phyloP scores from a whole-genome alignment of 2,797 vertebrate species.

The Taeniopygia guttata region DNA sequence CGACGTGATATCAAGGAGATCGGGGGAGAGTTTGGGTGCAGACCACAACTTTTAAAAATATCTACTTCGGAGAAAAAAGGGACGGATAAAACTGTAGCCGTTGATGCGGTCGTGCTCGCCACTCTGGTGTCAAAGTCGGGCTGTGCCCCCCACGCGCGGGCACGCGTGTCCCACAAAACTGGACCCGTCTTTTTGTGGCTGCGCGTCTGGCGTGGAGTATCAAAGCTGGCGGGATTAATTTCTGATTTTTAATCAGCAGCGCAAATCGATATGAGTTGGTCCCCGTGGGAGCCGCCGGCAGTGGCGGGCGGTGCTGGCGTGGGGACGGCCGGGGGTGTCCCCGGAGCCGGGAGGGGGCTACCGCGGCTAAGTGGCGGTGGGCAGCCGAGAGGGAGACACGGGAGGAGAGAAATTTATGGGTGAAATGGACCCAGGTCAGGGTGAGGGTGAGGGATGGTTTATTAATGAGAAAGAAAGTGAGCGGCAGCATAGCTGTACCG shows the following conservation, averaged over 20 bases:
- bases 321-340: not conserved
- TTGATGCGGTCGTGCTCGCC: not conserved
- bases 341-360: not conserved
- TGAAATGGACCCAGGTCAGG: conserved; percentile 2
- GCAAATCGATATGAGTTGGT: conserved; percentile 70
- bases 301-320: not conserved
- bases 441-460: conserved; percentile 23
- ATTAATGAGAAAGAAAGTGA: conserved; percentile 40
- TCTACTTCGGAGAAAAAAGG: not conserved
- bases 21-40: not conserved
- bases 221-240: not conserved
- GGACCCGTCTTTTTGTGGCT: not conserved
- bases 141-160: not conserved
- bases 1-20: not conserved
- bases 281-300: not conserved
- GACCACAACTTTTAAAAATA: not conserved
- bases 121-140: not conserved
- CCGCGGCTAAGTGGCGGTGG: not conserved
- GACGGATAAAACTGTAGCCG: not conserved
- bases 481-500: conserved; percentile 2
- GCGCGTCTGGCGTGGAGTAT: not conserved
- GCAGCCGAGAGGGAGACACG: not conserved
- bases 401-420: conserved; percentile 4
- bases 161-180: not conserved
- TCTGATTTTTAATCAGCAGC: conserved; percentile 80